Conservation (phyloP, 2,113 vertebrate species). For the Motacilla tschutschensis region DNA sequence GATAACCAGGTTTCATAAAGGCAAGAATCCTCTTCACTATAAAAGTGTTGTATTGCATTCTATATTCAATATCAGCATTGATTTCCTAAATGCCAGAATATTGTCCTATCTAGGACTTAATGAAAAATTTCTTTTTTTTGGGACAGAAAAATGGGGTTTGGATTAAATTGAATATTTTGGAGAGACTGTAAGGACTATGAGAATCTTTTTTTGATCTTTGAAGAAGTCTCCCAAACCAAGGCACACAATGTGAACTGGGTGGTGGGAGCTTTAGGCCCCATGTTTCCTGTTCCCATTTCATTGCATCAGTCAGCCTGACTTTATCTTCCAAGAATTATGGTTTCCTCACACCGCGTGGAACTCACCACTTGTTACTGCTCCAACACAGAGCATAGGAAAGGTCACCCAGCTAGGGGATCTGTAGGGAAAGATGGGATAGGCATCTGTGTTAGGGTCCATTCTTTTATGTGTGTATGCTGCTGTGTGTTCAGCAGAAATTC, state of each 20-base stretch:
- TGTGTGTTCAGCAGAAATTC: background rate
- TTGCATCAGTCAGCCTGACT: background rate
- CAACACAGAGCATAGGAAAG: background rate
- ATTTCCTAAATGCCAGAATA: background rate
- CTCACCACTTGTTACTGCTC: background rate
- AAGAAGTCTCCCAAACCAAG: background rate
- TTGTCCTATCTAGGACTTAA: background rate
- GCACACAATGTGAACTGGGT: fast-evolving
- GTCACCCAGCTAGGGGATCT: background rate
- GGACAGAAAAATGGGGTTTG: background rate
- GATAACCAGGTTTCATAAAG: background rate
- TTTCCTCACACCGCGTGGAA: background rate
- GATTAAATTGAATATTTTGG: background rate
- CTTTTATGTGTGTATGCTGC: background rate
- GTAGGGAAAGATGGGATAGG: background rate
- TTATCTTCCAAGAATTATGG: background rate
- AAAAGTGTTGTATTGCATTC: background rate
- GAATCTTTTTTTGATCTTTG: background rate
- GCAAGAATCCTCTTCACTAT: background rate
- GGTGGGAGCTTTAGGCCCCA: background rate
- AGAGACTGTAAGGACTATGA: background rate
- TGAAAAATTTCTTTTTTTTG: background rate
- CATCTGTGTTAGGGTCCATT: background rate
- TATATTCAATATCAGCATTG: background rate
- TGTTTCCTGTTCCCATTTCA: background rate